These are phyloP conservation scores for Rousettus leschenaultii DNA, from an alignment of 2,113 vertebrate species.

Conservation along the genomic window DNA sequence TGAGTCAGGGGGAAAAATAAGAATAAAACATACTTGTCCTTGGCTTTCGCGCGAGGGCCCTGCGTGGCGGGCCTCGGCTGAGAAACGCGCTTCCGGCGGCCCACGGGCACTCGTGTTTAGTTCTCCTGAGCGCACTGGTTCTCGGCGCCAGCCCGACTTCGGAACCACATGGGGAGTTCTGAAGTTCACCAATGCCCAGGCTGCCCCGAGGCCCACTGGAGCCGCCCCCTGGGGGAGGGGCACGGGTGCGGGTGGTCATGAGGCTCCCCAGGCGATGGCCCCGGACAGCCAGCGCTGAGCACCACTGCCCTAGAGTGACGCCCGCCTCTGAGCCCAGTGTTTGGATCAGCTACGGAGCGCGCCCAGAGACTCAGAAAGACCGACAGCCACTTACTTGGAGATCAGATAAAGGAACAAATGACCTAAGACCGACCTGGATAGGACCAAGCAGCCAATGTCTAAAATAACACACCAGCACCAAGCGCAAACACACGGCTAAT, in stretches of 20 bases:
- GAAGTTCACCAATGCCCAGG: neutral
- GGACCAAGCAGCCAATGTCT: neutral
- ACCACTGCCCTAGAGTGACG: no score
- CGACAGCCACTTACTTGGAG: neutral
- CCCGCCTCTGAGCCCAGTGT: neutral
- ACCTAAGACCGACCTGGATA: neutral
- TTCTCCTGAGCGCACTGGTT: neutral
- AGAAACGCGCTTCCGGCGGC: neutral
- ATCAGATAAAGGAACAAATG: neutral
- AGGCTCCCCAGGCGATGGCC: neutral
- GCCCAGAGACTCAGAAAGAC: neutral
- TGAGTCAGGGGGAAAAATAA: neutral
- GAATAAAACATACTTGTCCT: neutral
- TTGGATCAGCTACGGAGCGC: neutral
- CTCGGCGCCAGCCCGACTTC: neutral
- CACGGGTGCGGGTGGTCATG: rapidly evolving
- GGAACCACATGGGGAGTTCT: neutral
- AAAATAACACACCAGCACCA: neutral
- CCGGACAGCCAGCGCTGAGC: neutral
- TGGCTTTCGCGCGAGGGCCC: neutral
- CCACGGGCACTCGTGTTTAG: neutral
- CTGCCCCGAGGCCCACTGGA: neutral
- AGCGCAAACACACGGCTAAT: neutral
- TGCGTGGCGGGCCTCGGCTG: neutral
- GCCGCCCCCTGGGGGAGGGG: rapidly evolving